Percentiles rank a stretch among this genome's conserved stretches.
phyloP scores from a whole-genome alignment of 2,113 vertebrate species.

The Python bivittatus region DNA sequence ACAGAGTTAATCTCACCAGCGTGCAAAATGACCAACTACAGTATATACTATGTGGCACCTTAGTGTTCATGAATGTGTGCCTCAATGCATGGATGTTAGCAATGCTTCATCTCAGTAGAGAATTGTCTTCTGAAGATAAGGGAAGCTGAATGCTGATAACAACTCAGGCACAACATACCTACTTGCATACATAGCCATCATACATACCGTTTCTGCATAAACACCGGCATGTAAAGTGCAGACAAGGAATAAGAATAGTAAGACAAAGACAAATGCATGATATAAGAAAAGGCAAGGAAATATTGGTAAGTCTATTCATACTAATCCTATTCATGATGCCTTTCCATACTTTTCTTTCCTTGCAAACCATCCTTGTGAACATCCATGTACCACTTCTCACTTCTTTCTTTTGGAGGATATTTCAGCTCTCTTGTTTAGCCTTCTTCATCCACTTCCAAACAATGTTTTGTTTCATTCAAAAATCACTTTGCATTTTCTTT shows the following conservation, averaged over 20 bases:
- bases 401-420: neutral
- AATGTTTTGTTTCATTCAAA: neutral
- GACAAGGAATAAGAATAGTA: neutral
- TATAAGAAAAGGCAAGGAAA: neutral
- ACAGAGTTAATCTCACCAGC: neutral
- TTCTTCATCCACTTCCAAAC: neutral
- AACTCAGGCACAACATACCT: neutral
- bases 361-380: neutral
- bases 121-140: neutral
- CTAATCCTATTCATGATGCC: neutral
- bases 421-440: neutral
- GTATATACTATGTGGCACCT: neutral
- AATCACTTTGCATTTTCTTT: too few relatives aligned
- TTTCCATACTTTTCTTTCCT: neutral
- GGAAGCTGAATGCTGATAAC: neutral
- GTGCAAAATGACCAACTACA: neutral
- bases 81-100: neutral
- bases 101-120: neutral
- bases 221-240: neutral
- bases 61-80: neutral
- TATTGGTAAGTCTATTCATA: neutral
- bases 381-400: neutral
- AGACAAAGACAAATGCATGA: neutral
- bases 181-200: neutral
- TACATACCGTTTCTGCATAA: neutral